Conservation (phyloP, 2,797 vertebrate genomes). For the Petrocephalus sullivani region DNA sequence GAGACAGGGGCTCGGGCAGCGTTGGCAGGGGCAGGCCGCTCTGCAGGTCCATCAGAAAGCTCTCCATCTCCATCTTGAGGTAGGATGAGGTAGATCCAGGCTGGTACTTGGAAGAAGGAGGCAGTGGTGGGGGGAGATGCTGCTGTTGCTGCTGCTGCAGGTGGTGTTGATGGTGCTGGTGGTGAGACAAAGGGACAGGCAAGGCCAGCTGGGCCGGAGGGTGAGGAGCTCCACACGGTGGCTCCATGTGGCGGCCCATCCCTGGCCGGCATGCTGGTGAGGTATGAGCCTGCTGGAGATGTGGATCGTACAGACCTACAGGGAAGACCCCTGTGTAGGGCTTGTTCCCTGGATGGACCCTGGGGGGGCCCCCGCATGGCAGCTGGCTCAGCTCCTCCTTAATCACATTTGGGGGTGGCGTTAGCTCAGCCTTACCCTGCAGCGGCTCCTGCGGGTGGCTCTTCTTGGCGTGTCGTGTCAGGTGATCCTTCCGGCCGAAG, state of each 20-base stretch:
- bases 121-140: slow-evolving; percentile 44
- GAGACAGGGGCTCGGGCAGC: slow-evolving; percentile 66
- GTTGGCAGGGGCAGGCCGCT: slow-evolving; percentile 74
- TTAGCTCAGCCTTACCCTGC: slow-evolving; percentile 61
- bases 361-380: slow-evolving; percentile 62
- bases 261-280: slow-evolving; percentile 78
- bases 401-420: slow-evolving; percentile 50
- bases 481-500: slow-evolving; percentile 89
- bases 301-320: slow-evolving; percentile 81
- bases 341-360: slow-evolving; percentile 69
- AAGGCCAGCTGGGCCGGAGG: slow-evolving; percentile 58
- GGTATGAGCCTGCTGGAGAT: slow-evolving; percentile 72
- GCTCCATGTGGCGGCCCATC: slow-evolving; percentile 78
- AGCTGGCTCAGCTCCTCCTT: slow-evolving; percentile 83
- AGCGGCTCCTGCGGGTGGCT: slow-evolving; percentile 89
- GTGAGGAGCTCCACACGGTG: slow-evolving; percentile 57
- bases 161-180: slow-evolving; percentile 10
- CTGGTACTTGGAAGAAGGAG: slow-evolving; percentile 81
- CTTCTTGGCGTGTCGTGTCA: slow-evolving; percentile 93
- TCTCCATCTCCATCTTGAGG: slow-evolving; percentile 88
- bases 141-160: slow-evolving; percentile 37
- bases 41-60: slow-evolving; percentile 89
- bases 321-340: slow-evolving; percentile 67
- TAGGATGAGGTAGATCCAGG: slow-evolving; percentile 96
- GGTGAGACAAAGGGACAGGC: slow-evolving; percentile 36